Base-by-base conservation (phyloP, 2,888 invertebrate genomes). In the Andrena dorsata region DNA sequence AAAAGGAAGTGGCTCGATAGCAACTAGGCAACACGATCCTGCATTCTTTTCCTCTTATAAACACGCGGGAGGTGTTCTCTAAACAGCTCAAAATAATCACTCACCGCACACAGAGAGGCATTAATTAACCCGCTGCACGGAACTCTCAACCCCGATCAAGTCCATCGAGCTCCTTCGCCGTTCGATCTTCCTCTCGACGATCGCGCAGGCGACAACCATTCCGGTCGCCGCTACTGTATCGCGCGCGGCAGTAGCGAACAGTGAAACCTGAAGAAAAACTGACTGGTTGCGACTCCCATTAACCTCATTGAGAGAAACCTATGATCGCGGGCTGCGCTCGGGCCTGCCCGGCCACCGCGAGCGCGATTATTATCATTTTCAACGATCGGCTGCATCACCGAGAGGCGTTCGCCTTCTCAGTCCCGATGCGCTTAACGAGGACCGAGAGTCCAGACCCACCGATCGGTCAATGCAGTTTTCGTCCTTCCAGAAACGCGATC, bases 251-350 rank as follows among this genome's bases (percentile, higher is more conserved):
- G 35, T 30, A 30, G 47, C 23, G 56, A 23, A 76, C 65, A 77
- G 87, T 79, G 84, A 86, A 87, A 86, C 87, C 61, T 13, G 58
- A 16, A 86, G 78, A 89, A 88, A 88, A 89, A 86, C 86, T 51
- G 69, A 80, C 80, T 66, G n/a, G 73, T 63, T 70, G 53, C 60
- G 81, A 87, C 56, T 88, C 68, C 65, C 72, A 86, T 88, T 88
- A 80, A 87, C 89, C 88, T 84, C 82, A 53, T 87, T 89, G 66
- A 58, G 82, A 84, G 87, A 84, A 84, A 86, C 80, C 79, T 76
- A 77, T 68, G 86, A 76, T 72, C 61, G 75, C 23, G 60, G 26
- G 61, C 56, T 64, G 26, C 47, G 60, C 75, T 47, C 41, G 47
- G 20, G 32, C 69, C 3, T n/a, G 51, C 26, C 5, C 35, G n/a